Conservation (phyloP, 2,888 invertebrate genomes). For the Punctoribates punctum region DNA sequence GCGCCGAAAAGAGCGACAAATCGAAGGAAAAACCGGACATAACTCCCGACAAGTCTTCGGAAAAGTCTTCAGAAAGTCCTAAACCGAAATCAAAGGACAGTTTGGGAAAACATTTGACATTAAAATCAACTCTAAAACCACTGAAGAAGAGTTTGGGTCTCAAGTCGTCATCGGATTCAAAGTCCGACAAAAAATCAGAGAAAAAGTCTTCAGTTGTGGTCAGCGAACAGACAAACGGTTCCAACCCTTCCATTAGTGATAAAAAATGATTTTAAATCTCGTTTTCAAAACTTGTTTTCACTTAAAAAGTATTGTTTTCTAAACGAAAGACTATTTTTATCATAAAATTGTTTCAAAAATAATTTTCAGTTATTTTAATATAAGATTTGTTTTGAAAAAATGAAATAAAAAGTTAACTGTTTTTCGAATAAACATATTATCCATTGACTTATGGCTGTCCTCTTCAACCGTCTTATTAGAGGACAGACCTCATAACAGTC, state of each 20-base stretch:
- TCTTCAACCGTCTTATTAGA: no score
- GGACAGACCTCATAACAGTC: no score
- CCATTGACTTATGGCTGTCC: no score
- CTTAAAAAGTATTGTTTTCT: background rate
- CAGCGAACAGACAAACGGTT: background rate
- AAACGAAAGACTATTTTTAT: background rate
- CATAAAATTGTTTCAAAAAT: no score
- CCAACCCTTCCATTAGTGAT: background rate
- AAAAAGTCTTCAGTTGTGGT: background rate
- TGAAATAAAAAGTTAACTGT: no score
- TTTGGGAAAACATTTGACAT: background rate
- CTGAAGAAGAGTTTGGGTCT: background rate
- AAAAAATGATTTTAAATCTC: background rate
- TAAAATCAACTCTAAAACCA: slow-evolving; percentile 23
- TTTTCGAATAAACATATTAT: no score
- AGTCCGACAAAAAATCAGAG: background rate
- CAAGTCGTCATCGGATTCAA: background rate
- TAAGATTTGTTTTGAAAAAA: no score
- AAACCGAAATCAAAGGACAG: background rate
- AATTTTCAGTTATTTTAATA: no score
- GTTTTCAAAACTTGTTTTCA: background rate
- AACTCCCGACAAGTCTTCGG: background rate
- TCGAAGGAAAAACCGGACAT: background rate
- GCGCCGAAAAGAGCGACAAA: background rate
- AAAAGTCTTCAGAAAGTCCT: background rate